phyloP scores from a whole-genome alignment of 2,797 vertebrate species.

The Lacerta viridis region DNA sequence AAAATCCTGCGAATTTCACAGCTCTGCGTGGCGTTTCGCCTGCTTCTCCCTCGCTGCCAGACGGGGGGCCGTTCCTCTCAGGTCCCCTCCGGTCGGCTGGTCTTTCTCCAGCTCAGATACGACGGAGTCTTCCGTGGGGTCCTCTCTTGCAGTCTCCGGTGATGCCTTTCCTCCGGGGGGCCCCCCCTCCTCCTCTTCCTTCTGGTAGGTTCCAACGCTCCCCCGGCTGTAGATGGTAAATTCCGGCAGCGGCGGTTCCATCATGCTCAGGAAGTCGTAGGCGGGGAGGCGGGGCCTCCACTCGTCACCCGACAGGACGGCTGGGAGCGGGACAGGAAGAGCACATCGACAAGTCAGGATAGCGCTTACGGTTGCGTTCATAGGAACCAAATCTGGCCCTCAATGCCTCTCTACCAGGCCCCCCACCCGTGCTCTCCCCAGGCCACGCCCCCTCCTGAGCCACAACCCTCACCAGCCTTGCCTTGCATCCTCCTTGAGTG shows the following conservation, averaged over 20 bases:
- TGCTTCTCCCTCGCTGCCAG: slow-evolving; percentile 61
- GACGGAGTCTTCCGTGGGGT: background rate
- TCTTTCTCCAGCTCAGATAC: slow-evolving; percentile 5
- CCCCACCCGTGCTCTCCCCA: no score
- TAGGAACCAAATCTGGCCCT: background rate
- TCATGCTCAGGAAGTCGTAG: slow-evolving; percentile 89
- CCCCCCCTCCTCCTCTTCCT: background rate
- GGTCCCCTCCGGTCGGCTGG: slow-evolving; percentile 26
- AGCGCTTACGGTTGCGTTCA: accelerated
- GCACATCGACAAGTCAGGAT: background rate
- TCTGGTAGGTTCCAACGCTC: background rate
- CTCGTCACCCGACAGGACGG: slow-evolving; percentile 81
- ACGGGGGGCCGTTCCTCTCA: slow-evolving; percentile 63
- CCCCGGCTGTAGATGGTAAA: slow-evolving; percentile 41
- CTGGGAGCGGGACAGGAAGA: slow-evolving; percentile 73
- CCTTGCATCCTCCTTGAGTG: no score
- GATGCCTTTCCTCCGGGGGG: background rate
- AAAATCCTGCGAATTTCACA: slow-evolving; percentile 56
- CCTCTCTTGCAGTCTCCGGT: background rate
- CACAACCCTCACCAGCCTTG: no score
- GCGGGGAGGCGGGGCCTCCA: slow-evolving; percentile 89
- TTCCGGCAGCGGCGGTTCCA: slow-evolving; percentile 82
- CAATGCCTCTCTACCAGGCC: no score
- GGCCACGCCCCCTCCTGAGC: no score
- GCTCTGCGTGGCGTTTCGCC: slow-evolving; percentile 64